Evolutionary conservation across 2,797 vertebrate species (phyloP).

Genomic region (Pseudocheirus occidentalis): DNA sequence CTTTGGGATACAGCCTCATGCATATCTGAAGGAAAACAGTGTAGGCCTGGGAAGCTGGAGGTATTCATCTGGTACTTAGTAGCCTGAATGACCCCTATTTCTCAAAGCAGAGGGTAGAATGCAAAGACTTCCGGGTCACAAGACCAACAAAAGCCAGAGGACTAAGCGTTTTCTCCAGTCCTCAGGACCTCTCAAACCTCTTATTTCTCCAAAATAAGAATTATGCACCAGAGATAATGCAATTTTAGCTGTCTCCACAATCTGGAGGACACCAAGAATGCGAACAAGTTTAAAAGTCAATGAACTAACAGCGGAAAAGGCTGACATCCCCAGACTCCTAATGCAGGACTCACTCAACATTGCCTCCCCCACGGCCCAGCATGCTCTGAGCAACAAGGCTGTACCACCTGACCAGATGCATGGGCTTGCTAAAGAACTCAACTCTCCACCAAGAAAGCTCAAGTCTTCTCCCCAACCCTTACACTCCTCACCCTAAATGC

Average conservation of each 20-base stretch:
- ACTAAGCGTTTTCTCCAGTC: background rate
- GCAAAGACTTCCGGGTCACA: background rate
- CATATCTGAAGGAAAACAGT: background rate
- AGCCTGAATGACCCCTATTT: background rate
- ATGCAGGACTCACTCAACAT: background rate
- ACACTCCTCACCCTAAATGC: background rate
- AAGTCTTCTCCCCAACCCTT: background rate
- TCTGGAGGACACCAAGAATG: background rate
- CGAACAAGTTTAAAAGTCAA: background rate
- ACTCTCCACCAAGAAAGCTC: background rate
- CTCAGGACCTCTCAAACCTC: background rate
- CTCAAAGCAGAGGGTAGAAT: background rate
- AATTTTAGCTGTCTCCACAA: background rate
- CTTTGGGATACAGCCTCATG: background rate
- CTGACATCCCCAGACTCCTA: background rate
- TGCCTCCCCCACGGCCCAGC: background rate
- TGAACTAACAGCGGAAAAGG: background rate
- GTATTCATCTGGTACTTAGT: background rate
- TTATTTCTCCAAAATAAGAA: background rate
- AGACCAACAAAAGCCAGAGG: background rate
- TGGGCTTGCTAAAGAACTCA: background rate
- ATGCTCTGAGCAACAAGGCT: background rate
- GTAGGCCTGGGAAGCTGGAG: background rate
- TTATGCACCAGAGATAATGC: background rate
- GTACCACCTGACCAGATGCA: background rate